A percentile compares a stretch with the other conserved stretches of the same genome.
phyloP scores from a whole-genome alignment of 2,888 invertebrate genomes.

The Tanytarsus gracilentus region DNA sequence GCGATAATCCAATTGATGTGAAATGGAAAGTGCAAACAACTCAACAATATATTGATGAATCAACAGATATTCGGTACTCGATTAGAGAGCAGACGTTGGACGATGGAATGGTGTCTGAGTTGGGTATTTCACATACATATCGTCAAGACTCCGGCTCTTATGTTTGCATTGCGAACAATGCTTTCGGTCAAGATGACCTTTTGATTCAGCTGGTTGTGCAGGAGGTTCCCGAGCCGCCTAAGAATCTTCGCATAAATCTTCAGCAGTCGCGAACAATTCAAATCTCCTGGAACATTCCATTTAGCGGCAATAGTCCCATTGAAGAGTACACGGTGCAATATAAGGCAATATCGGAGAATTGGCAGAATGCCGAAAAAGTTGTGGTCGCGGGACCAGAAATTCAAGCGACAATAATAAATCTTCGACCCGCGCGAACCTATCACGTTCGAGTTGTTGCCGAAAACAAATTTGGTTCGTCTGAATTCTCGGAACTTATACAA shows the following conservation, averaged over 20 bases:
- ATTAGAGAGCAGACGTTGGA: constrained; percentile 67
- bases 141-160: constrained; percentile 83
- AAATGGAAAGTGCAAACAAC: constrained; percentile 64
- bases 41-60: constrained; percentile 63
- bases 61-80: constrained; percentile 63
- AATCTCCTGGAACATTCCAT: constrained; percentile 82
- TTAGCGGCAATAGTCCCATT: constrained; percentile 81
- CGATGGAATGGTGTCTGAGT: constrained; percentile 74
- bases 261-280: constrained; percentile 76
- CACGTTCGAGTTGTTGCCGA: constrained; percentile 82
- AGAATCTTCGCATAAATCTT: constrained; percentile 74
- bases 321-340: constrained; percentile 83
- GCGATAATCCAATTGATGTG: constrained; percentile 80
- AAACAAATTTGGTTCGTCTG: constrained; percentile 79
- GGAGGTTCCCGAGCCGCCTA: constrained; percentile 83
- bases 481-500: constrained; percentile 76
- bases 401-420: constrained; percentile 66
- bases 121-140: constrained; percentile 75
- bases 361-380: constrained; percentile 74
- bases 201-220: constrained; percentile 83
- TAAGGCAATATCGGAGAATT: constrained; percentile 75
- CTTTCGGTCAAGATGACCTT: constrained; percentile 86
- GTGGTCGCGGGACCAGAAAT: constrained; percentile 76
- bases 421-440: constrained; percentile 79
- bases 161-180: constrained; percentile 79